Evolutionary conservation across 2,797 vertebrate genomes (phyloP).

Genomic region (Gymnodraco acuticeps): DNA sequence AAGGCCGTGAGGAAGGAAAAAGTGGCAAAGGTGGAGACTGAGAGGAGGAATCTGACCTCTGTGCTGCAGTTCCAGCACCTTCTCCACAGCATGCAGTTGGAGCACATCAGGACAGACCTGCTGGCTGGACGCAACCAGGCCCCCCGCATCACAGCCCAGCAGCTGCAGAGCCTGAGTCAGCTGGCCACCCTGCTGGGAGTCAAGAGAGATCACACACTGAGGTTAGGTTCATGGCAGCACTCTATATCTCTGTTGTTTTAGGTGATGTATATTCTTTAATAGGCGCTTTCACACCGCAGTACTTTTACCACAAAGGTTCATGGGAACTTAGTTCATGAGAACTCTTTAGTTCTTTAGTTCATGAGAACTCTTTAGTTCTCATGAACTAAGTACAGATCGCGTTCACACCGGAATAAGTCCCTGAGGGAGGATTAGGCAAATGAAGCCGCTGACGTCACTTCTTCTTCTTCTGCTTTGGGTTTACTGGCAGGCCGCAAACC

Average conservation of each 20-base stretch:
- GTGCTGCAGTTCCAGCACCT: conserved; percentile 93
- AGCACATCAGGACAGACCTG: conserved; percentile 90
- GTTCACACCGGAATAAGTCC: too few relatives aligned
- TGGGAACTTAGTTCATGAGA: too few relatives aligned
- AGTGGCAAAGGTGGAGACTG: conserved; percentile 84
- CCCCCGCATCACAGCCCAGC: conserved; percentile 84
- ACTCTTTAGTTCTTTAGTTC: too few relatives aligned
- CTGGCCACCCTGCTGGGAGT: conserved; percentile 88
- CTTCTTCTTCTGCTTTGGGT: too few relatives aligned
- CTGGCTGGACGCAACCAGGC: conserved; percentile 87
- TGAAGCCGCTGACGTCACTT: too few relatives aligned
- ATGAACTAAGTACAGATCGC: too few relatives aligned
- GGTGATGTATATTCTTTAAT: too few relatives aligned
- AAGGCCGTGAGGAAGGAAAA: conserved; percentile 89
- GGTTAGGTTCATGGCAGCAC: conserved; percentile 73
- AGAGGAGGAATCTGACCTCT: conserved; percentile 87
- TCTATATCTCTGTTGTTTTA: neutral
- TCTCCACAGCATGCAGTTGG: conserved; percentile 88
- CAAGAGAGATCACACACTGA: conserved; percentile 85
- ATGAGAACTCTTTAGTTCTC: too few relatives aligned
- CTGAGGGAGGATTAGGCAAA: too few relatives aligned
- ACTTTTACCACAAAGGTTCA: too few relatives aligned
- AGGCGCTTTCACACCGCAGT: too few relatives aligned
- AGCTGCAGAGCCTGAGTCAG: conserved; percentile 89
- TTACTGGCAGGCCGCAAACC: too few relatives aligned